Evolutionary conservation across 2,888 invertebrate genomes (phyloP).

Genomic region (Platycheirus rosarum): DNA sequence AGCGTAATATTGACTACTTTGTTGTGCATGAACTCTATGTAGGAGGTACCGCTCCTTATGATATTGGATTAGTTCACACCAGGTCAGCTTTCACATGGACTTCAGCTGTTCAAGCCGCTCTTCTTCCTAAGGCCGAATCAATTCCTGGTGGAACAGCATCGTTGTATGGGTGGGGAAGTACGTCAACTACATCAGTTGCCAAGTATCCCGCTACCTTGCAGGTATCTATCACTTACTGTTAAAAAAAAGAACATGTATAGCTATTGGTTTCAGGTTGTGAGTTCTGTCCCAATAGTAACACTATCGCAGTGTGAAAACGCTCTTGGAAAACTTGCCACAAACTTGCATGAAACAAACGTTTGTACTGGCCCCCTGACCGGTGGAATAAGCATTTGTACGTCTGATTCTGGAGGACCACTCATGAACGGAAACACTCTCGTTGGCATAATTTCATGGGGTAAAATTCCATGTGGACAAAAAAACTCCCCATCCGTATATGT

Average conservation of each 20-base stretch:
- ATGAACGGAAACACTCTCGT: slow-evolving; percentile 79
- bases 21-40: slow-evolving; percentile 79
- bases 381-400: slow-evolving; percentile 80
- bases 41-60: slow-evolving; percentile 81
- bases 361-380: slow-evolving; percentile 80
- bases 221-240: neutral
- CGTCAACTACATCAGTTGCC: slow-evolving; percentile 78
- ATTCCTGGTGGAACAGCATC: slow-evolving; percentile 79
- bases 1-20: slow-evolving; percentile 79
- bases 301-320: slow-evolving; percentile 79
- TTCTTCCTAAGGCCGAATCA: slow-evolving; percentile 78
- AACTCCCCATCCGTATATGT: slow-evolving; percentile 83
- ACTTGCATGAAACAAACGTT: slow-evolving; percentile 80
- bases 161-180: slow-evolving; percentile 82
- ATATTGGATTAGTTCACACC: slow-evolving; percentile 80
- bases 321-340: slow-evolving; percentile 77
- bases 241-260: neutral
- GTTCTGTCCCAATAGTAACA: slow-evolving; percentile 79
- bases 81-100: slow-evolving; percentile 78
- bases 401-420: slow-evolving; percentile 81
- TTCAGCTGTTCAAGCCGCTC: slow-evolving; percentile 78
- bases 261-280: slow-evolving; percentile 76
- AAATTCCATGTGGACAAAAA: slow-evolving; percentile 82
- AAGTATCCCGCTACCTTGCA: slow-evolving; percentile 75
- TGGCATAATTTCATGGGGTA: slow-evolving; percentile 84